Conservation (phyloP, 2,888 invertebrate species). For the Hartigia nigra region DNA sequence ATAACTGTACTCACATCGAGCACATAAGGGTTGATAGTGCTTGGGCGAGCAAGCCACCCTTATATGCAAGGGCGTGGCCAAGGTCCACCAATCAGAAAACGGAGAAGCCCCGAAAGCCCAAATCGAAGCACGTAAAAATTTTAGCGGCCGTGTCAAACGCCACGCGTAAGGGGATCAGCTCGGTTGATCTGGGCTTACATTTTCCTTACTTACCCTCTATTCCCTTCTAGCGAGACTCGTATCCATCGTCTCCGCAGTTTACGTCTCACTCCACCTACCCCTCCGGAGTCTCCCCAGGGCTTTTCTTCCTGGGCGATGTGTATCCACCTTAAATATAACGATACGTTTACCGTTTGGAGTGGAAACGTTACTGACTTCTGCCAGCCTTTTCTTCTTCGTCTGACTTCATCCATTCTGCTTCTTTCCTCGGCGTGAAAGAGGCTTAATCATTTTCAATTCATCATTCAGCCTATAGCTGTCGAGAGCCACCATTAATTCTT, state of each 20-base stretch:
- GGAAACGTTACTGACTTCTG: not conserved
- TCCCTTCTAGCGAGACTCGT: not conserved
- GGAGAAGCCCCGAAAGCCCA: conserved; percentile 54
- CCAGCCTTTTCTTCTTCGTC: conserved; percentile 12
- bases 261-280: not conserved
- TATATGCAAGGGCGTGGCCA: conserved; percentile 62
- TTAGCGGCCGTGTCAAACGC: conserved; percentile 60
- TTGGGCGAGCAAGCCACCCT: conserved; percentile 54
- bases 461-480: not conserved
- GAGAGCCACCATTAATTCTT: not conserved
- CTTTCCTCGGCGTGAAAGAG: not conserved
- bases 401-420: conserved; percentile 8
- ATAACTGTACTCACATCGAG: conserved; percentile 50
- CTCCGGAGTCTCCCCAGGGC: not conserved
- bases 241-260: not conserved
- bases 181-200: conserved; percentile 57
- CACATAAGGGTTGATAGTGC: conserved; percentile 58
- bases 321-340: conserved; percentile 2
- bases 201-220: conserved; percentile 41
- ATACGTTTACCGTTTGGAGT: not conserved
- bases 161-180: conserved; percentile 53
- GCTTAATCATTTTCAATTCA: not conserved
- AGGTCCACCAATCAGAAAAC: conserved; percentile 56
- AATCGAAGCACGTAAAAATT: conserved; percentile 61
- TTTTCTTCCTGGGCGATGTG: conserved; percentile 1